Evolutionary conservation across 2,797 vertebrate species (phyloP), one percentile per base, ranked within the genome.

Genomic region (Lepus oiostolus): DNA sequence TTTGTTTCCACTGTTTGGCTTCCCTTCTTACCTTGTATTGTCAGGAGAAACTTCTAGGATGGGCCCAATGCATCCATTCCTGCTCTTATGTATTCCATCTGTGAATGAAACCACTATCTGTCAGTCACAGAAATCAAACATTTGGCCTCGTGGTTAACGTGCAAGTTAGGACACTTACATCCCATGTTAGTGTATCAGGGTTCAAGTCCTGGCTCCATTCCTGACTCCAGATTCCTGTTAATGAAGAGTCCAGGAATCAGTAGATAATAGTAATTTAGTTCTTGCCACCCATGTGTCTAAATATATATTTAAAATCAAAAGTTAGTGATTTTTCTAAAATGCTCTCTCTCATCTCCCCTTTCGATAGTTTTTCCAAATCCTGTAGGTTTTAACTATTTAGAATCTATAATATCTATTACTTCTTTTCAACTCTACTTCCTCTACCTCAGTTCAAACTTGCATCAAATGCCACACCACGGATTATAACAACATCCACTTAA

Each of bases 391-490:
- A 92, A 83, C 21, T 6, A 24, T 85, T 75, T 67, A 65, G 35
- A 79, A 77, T 68, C 21, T 35, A 54, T 47, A 35, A 19, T 76
- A 77, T 17, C 19, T 81, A 1, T 17, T 28, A 80, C 19, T 16
- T 96, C 28, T 82, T 93, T 91, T 60, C 26, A 80, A 47, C 17
- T 85, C 19, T 30, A 83, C 14, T 83, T 83, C 12, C 60, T 76
- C 32, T 83, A 38, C 13, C 30, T 84, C 80, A 91, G 30, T 92
- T 86, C 32, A 81, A 62, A 82, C 26, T 81, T 47, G 84, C 77
- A 58, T 74, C 81, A 92, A 93, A 92, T 58, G 11, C 85, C 77
- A 93, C 68, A 95, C 68, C 54, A 42, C 81, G 80, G 32, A 81
- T 85, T 91, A 71, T 62, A 80, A 67, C 22, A 83, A 90, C 22